Evolutionary conservation across 2,888 invertebrate species (phyloP).

Genomic region (Sepiola atlantica): DNA sequence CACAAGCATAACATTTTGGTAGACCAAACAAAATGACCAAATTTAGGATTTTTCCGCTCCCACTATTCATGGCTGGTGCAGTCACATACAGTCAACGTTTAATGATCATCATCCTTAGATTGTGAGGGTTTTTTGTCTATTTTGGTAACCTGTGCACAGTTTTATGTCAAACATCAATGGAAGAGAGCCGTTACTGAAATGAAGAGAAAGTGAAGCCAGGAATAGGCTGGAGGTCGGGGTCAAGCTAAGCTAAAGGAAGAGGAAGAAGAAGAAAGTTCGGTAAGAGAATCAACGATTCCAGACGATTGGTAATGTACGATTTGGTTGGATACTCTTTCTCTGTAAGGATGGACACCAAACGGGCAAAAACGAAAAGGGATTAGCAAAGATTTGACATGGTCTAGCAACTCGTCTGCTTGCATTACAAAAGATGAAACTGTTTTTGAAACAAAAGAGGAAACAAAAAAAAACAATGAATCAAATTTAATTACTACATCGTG

Average conservation of each 20-base stretch:
- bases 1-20: background rate
- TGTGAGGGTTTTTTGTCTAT: background rate
- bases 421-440: background rate
- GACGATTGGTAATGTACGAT: background rate
- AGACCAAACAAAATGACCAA: slow-evolving; percentile 18
- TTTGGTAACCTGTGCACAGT: background rate
- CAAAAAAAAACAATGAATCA: background rate
- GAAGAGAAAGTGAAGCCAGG: background rate
- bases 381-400: slow-evolving; percentile 12
- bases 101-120: background rate
- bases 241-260: background rate
- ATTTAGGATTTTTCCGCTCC: background rate
- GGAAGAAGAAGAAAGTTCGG: background rate
- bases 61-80: background rate
- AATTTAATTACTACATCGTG: background rate
- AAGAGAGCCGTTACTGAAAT: background rate
- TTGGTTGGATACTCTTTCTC: background rate
- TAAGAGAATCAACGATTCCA: background rate
- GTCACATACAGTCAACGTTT: background rate
- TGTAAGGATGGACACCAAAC: background rate
- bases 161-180: slow-evolving; percentile 1
- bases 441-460: too few species aligned
- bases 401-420: background rate
- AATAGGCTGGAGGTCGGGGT: background rate
- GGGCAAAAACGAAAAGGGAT: background rate